Base-by-base conservation (phyloP, 2,113 vertebrate genomes). In the Chionodraco myersi region DNA sequence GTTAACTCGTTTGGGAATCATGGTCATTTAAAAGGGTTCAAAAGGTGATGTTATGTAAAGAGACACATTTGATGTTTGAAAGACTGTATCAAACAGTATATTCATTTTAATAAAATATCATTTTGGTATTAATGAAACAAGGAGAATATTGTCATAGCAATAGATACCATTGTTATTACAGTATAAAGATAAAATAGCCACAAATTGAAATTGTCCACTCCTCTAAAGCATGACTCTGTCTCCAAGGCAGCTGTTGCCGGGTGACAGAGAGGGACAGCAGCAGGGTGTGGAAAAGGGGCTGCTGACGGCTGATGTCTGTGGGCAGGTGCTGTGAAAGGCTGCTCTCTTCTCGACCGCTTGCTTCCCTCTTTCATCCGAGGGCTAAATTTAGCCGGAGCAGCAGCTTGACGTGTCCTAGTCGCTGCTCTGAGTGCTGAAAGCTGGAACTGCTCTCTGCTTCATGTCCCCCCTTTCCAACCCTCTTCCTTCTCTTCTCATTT, bases 281-380 rank as follows among this genome's bases (percentile, higher is more conserved):
- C 54, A 54, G 82, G 41, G 89, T 87, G 87, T 70, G 77, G 86
- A 91, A 48, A 81, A 54, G 73, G 23, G 57, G 59, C 67, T 63
- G 61, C 73, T 69, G 65, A 85, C 58, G 30, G 80, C 54, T 90
- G 94, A 94, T 44, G 71, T 77, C 59, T 90, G 82, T 75, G 75
- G 93, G 90, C 94, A 95, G 94, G 93, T 95, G 94, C 82, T 91
- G 79, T 67, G 23, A 86, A 89, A 74, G 72, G 88, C 91, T 77
- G 67, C 79, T 72, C 90, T 89, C 79, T 67, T 76, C 77, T 70
- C 72, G 13, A 77, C 65, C 69, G 52, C 83, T 85, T 66, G 72
- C 76, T 83, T 73, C 75, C 53, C 69, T 84, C 82, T 84, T 79
- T 87, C 90, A 87, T 82, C 75, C 21, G 69, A 73, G 47, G 83